Percentiles rank a stretch among this genome's conserved stretches.
These are phyloP conservation scores for Cyrtodaria siliqua DNA, from an alignment of 2,888 invertebrate genomes.

Conservation along the genomic window DNA sequence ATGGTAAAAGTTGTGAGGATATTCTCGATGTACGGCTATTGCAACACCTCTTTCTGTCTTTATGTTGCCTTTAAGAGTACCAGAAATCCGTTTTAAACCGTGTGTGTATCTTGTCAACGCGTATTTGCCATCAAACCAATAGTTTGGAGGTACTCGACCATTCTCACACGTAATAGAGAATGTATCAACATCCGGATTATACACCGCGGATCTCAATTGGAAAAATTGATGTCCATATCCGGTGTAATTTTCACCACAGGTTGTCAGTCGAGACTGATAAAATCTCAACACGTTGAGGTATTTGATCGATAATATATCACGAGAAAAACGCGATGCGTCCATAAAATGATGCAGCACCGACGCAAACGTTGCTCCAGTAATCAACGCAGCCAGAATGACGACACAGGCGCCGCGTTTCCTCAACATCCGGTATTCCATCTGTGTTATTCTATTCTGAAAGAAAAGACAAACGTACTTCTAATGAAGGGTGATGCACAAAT, in stretches of 20 bases:
- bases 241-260: constrained; percentile 49
- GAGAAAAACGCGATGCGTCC: too few relatives aligned
- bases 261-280: too few relatives aligned
- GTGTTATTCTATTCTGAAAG: too few relatives aligned
- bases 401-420: too few relatives aligned
- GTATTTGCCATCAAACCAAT: constrained; percentile 22
- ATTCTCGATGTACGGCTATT: constrained; percentile 41
- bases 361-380: too few relatives aligned
- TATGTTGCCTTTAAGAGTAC: background rate
- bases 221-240: constrained; percentile 48
- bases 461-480: too few relatives aligned
- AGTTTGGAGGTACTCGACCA: constrained; percentile 1
- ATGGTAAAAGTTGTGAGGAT: constrained; percentile 58
- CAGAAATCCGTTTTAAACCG: background rate
- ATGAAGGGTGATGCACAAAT: too few relatives aligned
- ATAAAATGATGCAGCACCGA: too few relatives aligned
- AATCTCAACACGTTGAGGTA: too few relatives aligned
- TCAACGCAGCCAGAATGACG: too few relatives aligned
- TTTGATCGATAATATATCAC: too few relatives aligned
- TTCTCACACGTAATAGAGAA: constrained; percentile 34
- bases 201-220: constrained; percentile 29
- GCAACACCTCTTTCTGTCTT: background rate
- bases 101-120: constrained; percentile 19
- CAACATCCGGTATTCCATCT: too few relatives aligned
- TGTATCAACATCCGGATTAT: constrained; percentile 17